Percentiles rank a stretch among this genome's conserved stretches.
phyloP scores from a whole-genome alignment of 2,113 vertebrate genomes.

The Tylochromis polylepis region DNA sequence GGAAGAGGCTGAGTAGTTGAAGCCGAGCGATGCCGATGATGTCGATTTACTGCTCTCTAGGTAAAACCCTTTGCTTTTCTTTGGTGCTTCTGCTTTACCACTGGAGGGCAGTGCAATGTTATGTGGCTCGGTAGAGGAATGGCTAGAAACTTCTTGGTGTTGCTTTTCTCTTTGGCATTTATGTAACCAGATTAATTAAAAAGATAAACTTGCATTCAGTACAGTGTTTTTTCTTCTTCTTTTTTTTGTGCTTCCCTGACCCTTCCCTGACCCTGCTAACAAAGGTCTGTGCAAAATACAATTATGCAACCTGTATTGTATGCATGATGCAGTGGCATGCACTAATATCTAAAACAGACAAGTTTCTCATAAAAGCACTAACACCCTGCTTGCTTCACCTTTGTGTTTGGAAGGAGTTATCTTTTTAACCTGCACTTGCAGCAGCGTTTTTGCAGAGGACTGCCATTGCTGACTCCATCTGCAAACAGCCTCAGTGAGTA shows the following conservation, averaged over 20 bases:
- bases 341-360: neutral
- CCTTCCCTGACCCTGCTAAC: constrained; percentile 13
- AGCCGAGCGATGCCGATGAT: neutral
- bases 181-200: constrained; percentile 36
- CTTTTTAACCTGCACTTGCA: neutral
- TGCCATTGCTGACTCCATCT: neutral
- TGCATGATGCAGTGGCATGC: neutral
- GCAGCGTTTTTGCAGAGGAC: constrained; percentile 3
- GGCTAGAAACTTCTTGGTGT: neutral
- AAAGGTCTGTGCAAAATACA: neutral
- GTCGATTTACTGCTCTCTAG: constrained; percentile 29
- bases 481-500: constrained; percentile 6
- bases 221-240: neutral
- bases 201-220: constrained; percentile 3
- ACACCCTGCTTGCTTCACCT: neutral
- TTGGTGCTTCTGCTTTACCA: constrained; percentile 7
- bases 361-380: neutral
- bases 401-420: neutral
- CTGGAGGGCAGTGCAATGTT: constrained; percentile 46
- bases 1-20: constrained; percentile 60
- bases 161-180: neutral
- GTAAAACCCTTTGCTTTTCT: constrained; percentile 15
- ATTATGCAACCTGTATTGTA: neutral
- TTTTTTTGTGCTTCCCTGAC: neutral
- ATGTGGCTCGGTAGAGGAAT: neutral